A percentile compares a stretch with the other conserved stretches of the same genome.
Evolutionary conservation across 2,113 vertebrate genomes (phyloP).

Genomic region (Ciconia boyciana): DNA sequence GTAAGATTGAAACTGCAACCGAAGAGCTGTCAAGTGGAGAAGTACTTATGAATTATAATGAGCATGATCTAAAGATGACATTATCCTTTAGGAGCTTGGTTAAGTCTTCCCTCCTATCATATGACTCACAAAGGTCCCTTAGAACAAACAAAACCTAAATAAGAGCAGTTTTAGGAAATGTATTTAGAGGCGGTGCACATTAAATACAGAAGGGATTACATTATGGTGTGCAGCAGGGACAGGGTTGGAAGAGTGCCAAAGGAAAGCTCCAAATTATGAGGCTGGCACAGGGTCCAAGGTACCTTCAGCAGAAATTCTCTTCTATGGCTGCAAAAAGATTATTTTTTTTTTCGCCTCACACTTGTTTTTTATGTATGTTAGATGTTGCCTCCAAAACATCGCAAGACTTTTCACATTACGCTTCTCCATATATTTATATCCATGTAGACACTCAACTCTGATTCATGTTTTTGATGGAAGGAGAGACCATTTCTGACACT

Average conservation of each 20-base stretch:
- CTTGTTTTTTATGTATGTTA: neutral
- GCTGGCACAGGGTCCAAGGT: neutral
- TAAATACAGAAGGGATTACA: neutral
- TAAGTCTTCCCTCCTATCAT: slow-evolving; percentile 4
- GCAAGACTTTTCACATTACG: accelerated
- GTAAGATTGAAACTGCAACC: neutral
- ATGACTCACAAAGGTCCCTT: neutral
- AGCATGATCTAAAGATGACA: slow-evolving; percentile 19
- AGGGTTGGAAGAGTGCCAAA: neutral
- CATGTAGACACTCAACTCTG: neutral
- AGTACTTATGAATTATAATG: slow-evolving; percentile 36
- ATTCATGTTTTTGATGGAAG: neutral
- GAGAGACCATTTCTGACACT: neutral
- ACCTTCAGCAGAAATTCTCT: neutral
- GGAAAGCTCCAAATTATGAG: neutral
- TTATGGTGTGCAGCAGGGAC: neutral
- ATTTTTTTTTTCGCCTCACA: accelerated
- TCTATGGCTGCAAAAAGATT: neutral
- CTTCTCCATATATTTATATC: neutral
- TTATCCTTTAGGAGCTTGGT: slow-evolving; percentile 19
- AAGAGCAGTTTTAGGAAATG: neutral
- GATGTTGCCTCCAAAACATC: neutral
- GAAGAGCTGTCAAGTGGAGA: slow-evolving; percentile 11
- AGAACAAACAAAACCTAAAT: neutral
- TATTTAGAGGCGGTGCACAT: neutral